Evolutionary conservation across 2,888 invertebrate species (phyloP), one percentile per base, ranked within the genome.

Genomic region (Laothoe populi): DNA sequence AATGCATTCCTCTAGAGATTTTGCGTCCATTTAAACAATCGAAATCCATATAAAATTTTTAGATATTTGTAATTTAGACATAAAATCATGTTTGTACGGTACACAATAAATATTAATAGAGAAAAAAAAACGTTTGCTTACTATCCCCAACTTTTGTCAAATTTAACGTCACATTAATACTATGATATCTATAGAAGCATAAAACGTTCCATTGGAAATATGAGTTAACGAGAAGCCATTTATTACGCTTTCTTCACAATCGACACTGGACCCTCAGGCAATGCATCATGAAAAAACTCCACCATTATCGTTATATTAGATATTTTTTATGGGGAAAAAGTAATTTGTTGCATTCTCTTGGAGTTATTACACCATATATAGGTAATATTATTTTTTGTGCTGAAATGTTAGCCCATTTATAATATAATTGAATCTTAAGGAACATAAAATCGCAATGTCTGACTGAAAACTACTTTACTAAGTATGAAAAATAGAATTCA

Each of bases 151-250:
- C 31, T 0, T 31, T 8, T 31, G 8, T 5, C 7, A 31, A 31
- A 31, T 31, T 13, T 38, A 1, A 38, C 13, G 38, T 31, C 5
- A 38, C 4, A 42, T 4, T 4, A 4, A 10, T 23, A 60, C 57
- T 10, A 11, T 53, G 42, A 16, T 35, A 11, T 23, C 23, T 13
- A 57, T 21, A 19, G 57, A 21, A 44, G 16, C n/a, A 59, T 11
- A 49, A 48, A 49, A 40, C 19, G 19, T 49, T 48, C 16, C 24
- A 24, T 40, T 65, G 64, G 64, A 64, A 71, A 73, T 70, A 77
- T 70, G 69, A 75, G 70, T 74, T 82, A 84, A 84, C 83, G 84
- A 84, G 73, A 71, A 53, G 63, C 70, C 79, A 80, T 82, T 83
- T 78, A 72, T 78, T 40, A 49, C 40, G 23, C 40, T 60, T 60